A percentile compares a stretch with the other conserved stretches of the same genome.
Evolutionary conservation across 2,888 invertebrate genomes (phyloP).

Genomic region (Vanessa cardui): DNA sequence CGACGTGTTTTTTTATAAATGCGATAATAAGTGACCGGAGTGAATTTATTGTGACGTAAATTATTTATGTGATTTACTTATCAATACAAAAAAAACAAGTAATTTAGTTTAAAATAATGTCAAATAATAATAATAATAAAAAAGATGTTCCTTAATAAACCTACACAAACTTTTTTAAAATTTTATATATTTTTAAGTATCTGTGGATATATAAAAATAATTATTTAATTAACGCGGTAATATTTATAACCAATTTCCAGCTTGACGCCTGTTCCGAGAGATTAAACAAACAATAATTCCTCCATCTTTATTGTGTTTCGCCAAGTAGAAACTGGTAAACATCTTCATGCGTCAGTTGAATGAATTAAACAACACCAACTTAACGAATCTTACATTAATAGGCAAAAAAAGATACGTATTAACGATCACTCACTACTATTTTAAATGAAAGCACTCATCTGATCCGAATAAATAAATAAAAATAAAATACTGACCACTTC

Average conservation of each 20-base stretch:
- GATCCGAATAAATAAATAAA: too few species aligned
- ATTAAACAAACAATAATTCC: slow-evolving; percentile 30
- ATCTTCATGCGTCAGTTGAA: slow-evolving; percentile 6
- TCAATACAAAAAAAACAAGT: too few species aligned
- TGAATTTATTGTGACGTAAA: neutral
- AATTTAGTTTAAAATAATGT: neutral
- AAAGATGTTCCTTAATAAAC: neutral
- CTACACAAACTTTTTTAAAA: neutral
- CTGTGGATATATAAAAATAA: neutral
- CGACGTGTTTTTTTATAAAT: slow-evolving; percentile 8
- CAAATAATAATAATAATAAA: neutral
- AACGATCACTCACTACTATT: too few species aligned
- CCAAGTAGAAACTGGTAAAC: slow-evolving; percentile 15
- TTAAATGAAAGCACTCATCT: too few species aligned
- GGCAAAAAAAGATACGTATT: too few species aligned
- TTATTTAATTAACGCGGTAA: neutral
- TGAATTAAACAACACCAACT: neutral
- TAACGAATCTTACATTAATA: too few species aligned
- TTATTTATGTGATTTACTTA: neutral
- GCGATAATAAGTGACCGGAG: slow-evolving; percentile 8
- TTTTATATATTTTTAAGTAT: too few species aligned
- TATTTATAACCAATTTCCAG: slow-evolving; percentile 21
- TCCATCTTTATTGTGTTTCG: slow-evolving; percentile 15
- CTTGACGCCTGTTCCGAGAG: slow-evolving; percentile 6
- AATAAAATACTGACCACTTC: too few species aligned